Evolutionary conservation across 1,140 invertebrate species (phyloP).

Genomic region (Trichogramma pretiosum): DNA sequence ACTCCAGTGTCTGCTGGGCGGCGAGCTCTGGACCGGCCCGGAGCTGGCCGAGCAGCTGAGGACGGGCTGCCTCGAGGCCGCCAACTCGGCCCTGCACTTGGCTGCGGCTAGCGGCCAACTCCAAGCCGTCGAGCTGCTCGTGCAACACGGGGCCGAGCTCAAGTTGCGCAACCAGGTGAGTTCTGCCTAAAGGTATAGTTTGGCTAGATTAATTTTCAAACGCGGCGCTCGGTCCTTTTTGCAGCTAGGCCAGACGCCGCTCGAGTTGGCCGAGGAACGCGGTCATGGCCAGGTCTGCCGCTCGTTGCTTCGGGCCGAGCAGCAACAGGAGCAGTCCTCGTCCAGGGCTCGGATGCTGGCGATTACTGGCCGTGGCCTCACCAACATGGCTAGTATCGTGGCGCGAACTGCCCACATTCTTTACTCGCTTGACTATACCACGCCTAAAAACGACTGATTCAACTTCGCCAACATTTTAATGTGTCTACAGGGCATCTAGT

Average conservation of each 20-base stretch:
- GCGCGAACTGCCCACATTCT: constrained; percentile 65
- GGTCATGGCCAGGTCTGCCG: constrained; percentile 61
- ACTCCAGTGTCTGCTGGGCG: constrained; percentile 42
- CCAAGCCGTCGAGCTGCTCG: constrained; percentile 61
- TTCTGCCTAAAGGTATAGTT: too few species aligned
- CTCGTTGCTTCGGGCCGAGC: constrained; percentile 47
- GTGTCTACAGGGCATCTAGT: too few species aligned
- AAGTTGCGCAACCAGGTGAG: constrained; percentile 65
- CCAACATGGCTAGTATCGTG: constrained; percentile 75
- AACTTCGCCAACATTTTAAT: too few species aligned
- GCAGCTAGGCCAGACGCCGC: constrained; percentile 57
- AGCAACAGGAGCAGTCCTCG: background rate
- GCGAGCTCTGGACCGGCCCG: background rate
- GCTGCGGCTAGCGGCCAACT: constrained; percentile 63
- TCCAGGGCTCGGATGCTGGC: constrained; percentile 59
- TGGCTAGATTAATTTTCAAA: background rate
- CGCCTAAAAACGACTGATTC: too few species aligned
- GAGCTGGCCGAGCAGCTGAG: background rate
- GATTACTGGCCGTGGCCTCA: constrained; percentile 71
- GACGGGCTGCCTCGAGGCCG: constrained; percentile 40
- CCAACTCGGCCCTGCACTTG: constrained; percentile 66
- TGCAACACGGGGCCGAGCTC: constrained; percentile 61
- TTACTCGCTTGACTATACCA: too few species aligned
- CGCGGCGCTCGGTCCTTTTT: too few species aligned
- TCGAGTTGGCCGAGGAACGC: constrained; percentile 62